Evolutionary conservation across 2,888 invertebrate species (phyloP), one percentile per base, ranked within the genome.

Genomic region (Byasa hedistus): DNA sequence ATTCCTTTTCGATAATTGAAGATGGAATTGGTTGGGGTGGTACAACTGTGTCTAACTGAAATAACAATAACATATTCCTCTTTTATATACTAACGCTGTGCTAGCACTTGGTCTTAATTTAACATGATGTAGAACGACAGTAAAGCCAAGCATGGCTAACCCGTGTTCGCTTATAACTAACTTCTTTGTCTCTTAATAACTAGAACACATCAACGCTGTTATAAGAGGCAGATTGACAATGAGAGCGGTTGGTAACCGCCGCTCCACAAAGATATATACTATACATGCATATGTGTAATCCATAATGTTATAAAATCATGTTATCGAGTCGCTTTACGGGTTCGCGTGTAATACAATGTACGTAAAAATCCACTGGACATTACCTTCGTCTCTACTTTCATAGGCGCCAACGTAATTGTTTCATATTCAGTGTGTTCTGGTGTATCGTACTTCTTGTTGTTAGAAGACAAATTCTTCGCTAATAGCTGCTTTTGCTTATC

Each of bases 391-490:
- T 74, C 75, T 21, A 66, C 64, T 65, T 83, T 79, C 57, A 82
- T 61, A 12, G 80, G 71, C 51, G 71, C 70, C 72, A 86, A 73
- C 65, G 76, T 69, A 66, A 85, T 80, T 23, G 76, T 72, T 66
- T 85, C 86, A 12, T 27, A 61, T 21, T 64, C 36, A 8, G 27
- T 36, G 52, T 54, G 24, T 2, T 83, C 79, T 32, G 82, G 78
- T 24, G 75, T 70, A 2, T 70, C 78, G 70, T 79, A 79, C 70
- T 73, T 82, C 67, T 82, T 83, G 44, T 69, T 72, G 55, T 66
- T 77, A 17, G 82, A 73, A 39, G 82, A 80, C 69, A 81, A 68
- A 71, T 83, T 85, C 70, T 83, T 86, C 8, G 75, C 69, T 27
- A 75, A 72, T 57, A 57, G 72, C n/a, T 79, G 79, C 69, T 80